Percentiles rank a stretch among this genome's conserved stretches.
Conservation (phyloP, 1,140 invertebrate species). For the Platorchestia sp. region DNA sequence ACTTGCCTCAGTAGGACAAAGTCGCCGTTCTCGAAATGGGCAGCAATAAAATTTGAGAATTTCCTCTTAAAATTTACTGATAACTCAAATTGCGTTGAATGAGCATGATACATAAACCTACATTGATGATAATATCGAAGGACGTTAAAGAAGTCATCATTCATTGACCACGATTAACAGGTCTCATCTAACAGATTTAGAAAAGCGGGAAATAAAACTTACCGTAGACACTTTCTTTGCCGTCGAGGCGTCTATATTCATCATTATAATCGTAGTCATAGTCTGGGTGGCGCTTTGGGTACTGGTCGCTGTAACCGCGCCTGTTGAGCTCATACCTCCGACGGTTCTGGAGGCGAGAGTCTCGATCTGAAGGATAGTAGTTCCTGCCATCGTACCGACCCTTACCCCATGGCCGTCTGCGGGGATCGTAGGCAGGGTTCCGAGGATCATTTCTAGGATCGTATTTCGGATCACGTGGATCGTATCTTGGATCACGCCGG, state of each 20-base stretch:
- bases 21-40: too few species aligned
- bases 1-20: too few species aligned
- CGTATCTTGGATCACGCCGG: slow-evolving; percentile 26
- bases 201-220: not conserved
- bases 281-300: not conserved
- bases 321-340: slow-evolving; percentile 41
- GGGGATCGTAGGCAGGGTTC: slow-evolving; percentile 6
- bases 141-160: too few species aligned
- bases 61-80: not conserved
- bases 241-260: slow-evolving; percentile 2
- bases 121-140: not conserved
- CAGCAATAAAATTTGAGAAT: too few species aligned
- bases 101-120: not conserved
- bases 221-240: slow-evolving; percentile 41
- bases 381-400: not conserved
- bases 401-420: slow-evolving; percentile 2
- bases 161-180: not conserved
- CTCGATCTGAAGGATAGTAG: not conserved
- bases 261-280: slow-evolving; percentile 43
- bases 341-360: not conserved
- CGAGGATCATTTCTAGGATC: slow-evolving; percentile 28
- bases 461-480: not conserved
- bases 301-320: slow-evolving; percentile 11
- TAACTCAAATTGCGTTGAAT: not conserved
- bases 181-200: too few species aligned